Conservation (phyloP, 2,113 vertebrate species). For the Antennarius striatus region DNA sequence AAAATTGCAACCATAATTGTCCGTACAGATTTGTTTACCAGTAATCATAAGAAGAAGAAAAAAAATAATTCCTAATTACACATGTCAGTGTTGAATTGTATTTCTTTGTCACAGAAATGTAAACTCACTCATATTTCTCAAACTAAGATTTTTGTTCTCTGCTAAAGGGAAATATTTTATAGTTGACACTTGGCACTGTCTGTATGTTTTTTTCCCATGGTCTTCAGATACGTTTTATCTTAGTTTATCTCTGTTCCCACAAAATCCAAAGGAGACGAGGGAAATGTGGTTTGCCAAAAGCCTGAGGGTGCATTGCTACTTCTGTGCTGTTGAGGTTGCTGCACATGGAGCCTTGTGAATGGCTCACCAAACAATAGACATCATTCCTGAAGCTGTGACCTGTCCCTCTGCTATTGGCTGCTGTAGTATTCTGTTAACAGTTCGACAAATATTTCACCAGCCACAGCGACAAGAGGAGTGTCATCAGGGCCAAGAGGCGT, state of each 20-base stretch:
- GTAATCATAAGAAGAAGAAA: too few species aligned
- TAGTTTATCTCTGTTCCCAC: conserved; percentile 28
- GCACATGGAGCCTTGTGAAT: conserved; percentile 68
- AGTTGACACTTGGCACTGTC: too few species aligned
- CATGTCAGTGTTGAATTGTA: background rate
- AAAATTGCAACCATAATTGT: background rate
- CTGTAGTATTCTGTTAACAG: conserved; percentile 21
- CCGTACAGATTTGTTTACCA: background rate
- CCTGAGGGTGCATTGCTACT: conserved; percentile 32
- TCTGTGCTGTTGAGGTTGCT: conserved; percentile 52
- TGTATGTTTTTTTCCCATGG: background rate
- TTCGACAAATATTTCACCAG: conserved; percentile 60
- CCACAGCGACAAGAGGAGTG: conserved; percentile 25
- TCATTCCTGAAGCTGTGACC: conserved; percentile 57
- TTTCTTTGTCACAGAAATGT: background rate
- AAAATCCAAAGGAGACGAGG: conserved; percentile 11
- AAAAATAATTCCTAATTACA: too few species aligned
- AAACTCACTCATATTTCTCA: too few species aligned
- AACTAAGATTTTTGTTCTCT: too few species aligned
- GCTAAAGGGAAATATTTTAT: too few species aligned
- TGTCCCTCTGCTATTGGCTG: conserved; percentile 76
- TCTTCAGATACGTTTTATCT: conserved; percentile 20
- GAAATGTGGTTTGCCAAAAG: conserved; percentile 75
- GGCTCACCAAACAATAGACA: conserved; percentile 47
- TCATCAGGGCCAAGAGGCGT: conserved; percentile 34